Conservation (phyloP, 1,140 invertebrate species). For the Drosophila mauritiana region DNA sequence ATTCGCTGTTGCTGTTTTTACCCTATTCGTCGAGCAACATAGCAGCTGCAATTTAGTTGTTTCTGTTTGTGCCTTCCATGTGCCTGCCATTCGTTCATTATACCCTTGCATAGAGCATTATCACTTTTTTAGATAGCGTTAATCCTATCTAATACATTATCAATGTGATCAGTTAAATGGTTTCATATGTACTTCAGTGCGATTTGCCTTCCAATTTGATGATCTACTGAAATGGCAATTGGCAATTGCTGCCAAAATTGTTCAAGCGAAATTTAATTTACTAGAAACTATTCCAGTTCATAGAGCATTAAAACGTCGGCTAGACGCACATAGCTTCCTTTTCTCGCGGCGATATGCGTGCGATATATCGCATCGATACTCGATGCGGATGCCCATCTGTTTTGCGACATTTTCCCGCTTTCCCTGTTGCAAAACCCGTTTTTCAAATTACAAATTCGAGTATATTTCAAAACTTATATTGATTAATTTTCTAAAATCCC, state of each 20-base stretch:
- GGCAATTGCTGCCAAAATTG: too few relatives aligned
- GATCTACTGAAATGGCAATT: too few relatives aligned
- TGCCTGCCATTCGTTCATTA: conserved; percentile 68
- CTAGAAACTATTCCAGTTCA: neutral
- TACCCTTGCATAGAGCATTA: conserved; percentile 44
- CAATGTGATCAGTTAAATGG: neutral
- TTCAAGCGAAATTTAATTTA: neutral
- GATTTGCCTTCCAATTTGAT: too few relatives aligned
- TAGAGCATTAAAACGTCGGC: neutral
- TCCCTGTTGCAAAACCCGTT: conserved; percentile 9
- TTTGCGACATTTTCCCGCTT: conserved; percentile 7
- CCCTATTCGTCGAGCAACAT: conserved; percentile 71
- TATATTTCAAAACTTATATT: conserved; percentile 8
- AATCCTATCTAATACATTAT: neutral
- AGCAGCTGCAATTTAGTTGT: conserved; percentile 77
- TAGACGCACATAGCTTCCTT: neutral
- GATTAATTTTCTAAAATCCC: neutral
- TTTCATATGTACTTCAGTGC: too few relatives aligned
- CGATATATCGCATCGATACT: conserved; percentile 19
- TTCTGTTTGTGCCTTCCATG: conserved; percentile 49
- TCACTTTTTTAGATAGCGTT: neutral
- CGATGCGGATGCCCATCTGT: conserved; percentile 26
- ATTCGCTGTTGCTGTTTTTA: conserved; percentile 69
- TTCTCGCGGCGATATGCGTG: conserved; percentile 18
- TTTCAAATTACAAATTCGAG: neutral